Conservation (phyloP, 2,888 invertebrate species). For the Ephialtes manifestator region DNA sequence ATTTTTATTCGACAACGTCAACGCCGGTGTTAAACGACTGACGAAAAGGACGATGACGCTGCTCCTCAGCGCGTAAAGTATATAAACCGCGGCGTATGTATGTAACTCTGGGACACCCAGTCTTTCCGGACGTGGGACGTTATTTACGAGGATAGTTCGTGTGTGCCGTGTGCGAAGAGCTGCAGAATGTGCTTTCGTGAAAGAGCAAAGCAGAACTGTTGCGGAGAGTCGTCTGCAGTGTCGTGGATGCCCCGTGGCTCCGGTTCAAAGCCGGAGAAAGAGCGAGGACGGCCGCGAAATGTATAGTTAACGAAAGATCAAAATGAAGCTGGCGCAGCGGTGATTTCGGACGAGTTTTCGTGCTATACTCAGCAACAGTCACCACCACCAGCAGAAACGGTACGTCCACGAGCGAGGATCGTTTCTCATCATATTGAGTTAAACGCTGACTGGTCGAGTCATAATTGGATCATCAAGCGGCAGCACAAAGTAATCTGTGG, state of each 20-base stretch:
- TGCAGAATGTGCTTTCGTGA: constrained; percentile 30
- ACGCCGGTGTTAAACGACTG: constrained; percentile 84
- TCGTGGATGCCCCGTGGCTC: constrained; percentile 39
- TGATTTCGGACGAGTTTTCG: constrained; percentile 34
- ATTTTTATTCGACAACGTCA: constrained; percentile 83
- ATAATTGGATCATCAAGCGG: constrained; percentile 61
- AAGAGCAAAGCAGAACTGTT: constrained; percentile 35
- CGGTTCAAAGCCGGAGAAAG: constrained; percentile 60
- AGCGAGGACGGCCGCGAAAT: constrained; percentile 34
- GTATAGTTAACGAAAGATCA: constrained; percentile 57
- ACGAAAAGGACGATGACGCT: constrained; percentile 81
- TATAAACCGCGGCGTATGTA: constrained; percentile 27
- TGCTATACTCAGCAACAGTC: constrained; percentile 4
- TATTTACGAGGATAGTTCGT: constrained; percentile 77
- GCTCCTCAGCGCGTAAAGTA: constrained; percentile 48
- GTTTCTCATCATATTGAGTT: constrained; percentile 45
- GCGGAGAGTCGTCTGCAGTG: constrained; percentile 41
- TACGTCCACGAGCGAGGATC: constrained; percentile 26
- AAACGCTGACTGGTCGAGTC: constrained; percentile 53
- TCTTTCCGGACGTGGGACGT: constrained; percentile 73
- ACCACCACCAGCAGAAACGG: not conserved
- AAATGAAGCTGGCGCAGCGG: constrained; percentile 58
- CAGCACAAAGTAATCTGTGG: constrained; percentile 40
- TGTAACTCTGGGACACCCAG: constrained; percentile 51
- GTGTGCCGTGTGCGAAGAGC: not conserved